phyloP scores from a whole-genome alignment of 2,888 invertebrate genomes.

The Chesias legatella region DNA sequence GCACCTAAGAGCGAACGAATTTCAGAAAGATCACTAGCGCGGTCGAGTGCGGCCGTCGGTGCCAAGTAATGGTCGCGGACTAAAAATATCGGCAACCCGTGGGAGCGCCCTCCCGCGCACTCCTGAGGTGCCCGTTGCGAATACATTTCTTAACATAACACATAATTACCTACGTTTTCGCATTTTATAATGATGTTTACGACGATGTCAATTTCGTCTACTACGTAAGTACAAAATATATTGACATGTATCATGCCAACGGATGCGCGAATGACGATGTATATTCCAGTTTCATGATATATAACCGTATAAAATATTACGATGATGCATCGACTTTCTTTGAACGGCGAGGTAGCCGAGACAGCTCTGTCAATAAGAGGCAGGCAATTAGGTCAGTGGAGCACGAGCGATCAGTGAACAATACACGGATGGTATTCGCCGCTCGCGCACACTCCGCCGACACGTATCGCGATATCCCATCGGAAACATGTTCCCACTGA shows the following conservation, averaged over 20 bases:
- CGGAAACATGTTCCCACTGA: slow-evolving; percentile 31
- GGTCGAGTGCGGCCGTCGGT: slow-evolving; percentile 78
- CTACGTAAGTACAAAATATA: slow-evolving; percentile 4
- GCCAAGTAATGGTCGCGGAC: slow-evolving; percentile 84
- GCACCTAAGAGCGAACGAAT: slow-evolving; percentile 71
- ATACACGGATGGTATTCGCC: slow-evolving; percentile 37
- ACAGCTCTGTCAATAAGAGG: slow-evolving; percentile 73
- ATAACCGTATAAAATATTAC: slow-evolving; percentile 17
- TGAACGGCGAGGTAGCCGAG: slow-evolving; percentile 62
- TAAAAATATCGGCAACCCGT: slow-evolving; percentile 84
- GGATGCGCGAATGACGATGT: slow-evolving; percentile 5
- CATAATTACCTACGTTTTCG: slow-evolving; percentile 40
- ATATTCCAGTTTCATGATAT: slow-evolving; percentile 10
- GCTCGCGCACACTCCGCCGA: slow-evolving; percentile 35
- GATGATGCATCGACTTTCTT: slow-evolving; percentile 30
- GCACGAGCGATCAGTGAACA: slow-evolving; percentile 61
- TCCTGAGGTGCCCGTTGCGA: slow-evolving; percentile 66
- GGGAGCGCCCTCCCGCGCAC: slow-evolving; percentile 81
- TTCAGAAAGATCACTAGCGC: slow-evolving; percentile 78
- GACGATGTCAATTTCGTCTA: slow-evolving; percentile 5
- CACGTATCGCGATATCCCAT: too few species aligned
- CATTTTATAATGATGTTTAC: slow-evolving; percentile 30
- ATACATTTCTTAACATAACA: slow-evolving; percentile 72
- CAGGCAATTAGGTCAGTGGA: slow-evolving; percentile 74
- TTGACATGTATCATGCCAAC: slow-evolving; percentile 5